A percentile compares a stretch with the other conserved stretches of the same genome.
Conservation (phyloP, 2,797 vertebrate species). For the Linurgus olivaceus region DNA sequence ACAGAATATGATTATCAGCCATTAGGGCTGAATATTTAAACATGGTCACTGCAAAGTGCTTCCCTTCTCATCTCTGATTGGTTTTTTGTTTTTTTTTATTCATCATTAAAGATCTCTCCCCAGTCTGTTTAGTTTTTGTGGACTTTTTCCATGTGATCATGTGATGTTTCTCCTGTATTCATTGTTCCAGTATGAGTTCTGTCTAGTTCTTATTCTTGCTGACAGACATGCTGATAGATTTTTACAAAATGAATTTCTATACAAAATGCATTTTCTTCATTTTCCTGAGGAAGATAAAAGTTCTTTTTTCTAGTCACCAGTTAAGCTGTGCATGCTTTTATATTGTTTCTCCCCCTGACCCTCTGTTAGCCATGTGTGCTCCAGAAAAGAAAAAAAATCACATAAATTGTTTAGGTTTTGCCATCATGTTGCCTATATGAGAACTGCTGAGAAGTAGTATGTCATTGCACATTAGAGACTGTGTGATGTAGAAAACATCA, state of each 20-base stretch:
- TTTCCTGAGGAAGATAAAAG: not conserved
- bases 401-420: not conserved
- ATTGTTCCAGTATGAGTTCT: not conserved
- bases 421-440: not conserved
- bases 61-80: not conserved
- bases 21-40: conserved; percentile 20
- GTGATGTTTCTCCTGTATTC: not conserved
- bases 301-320: not conserved
- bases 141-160: not conserved
- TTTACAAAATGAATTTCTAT: not conserved
- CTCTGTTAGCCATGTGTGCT: not conserved
- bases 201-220: not conserved
- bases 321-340: not conserved
- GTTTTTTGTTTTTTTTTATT: not conserved
- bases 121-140: not conserved
- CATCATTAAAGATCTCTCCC: not conserved
- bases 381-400: not conserved
- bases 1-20: conserved; percentile 5
- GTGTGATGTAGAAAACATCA: not conserved
- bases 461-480: not conserved
- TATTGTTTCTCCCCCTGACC: not conserved
- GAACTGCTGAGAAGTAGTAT: not conserved
- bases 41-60: not conserved
- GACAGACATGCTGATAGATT: not conserved
- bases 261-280: not conserved